Conservation (phyloP, 1,140 invertebrate species). For the Eupeodes corollae region DNA sequence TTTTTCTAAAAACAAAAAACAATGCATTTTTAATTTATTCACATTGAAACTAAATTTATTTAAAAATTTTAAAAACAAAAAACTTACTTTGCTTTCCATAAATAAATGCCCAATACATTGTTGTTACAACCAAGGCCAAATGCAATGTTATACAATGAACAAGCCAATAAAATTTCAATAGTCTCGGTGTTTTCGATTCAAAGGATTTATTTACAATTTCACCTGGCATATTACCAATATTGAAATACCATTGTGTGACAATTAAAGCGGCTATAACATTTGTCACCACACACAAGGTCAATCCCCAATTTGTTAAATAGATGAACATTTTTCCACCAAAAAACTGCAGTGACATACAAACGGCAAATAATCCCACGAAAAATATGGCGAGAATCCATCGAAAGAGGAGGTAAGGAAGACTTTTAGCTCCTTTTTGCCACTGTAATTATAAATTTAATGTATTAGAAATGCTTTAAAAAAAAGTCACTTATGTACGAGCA, state of each 20-base stretch:
- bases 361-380: slow-evolving; percentile 41
- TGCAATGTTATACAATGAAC: slow-evolving; percentile 42
- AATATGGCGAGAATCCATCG: slow-evolving; percentile 42
- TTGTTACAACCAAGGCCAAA: slow-evolving; percentile 46
- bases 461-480: too few species aligned
- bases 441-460: slow-evolving; percentile 19
- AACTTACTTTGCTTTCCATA: slow-evolving; percentile 40
- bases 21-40: slow-evolving; percentile 1
- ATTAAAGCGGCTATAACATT: slow-evolving; percentile 23
- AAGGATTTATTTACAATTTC: slow-evolving; percentile 20
- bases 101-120: slow-evolving; percentile 51
- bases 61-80: neutral
- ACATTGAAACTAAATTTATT: neutral
- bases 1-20: slow-evolving; percentile 17
- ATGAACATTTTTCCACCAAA: slow-evolving; percentile 42
- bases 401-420: slow-evolving; percentile 42
- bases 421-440: slow-evolving; percentile 40
- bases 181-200: slow-evolving; percentile 15
- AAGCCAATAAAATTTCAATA: slow-evolving; percentile 45
- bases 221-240: slow-evolving; percentile 15
- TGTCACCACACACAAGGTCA: slow-evolving; percentile 40
- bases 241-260: slow-evolving; percentile 29
- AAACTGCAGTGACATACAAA: slow-evolving; percentile 40
- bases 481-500: too few species aligned
- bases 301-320: slow-evolving; percentile 68